Conservation (phyloP, 1,140 invertebrate species). For the Globodera rostochiensis region DNA sequence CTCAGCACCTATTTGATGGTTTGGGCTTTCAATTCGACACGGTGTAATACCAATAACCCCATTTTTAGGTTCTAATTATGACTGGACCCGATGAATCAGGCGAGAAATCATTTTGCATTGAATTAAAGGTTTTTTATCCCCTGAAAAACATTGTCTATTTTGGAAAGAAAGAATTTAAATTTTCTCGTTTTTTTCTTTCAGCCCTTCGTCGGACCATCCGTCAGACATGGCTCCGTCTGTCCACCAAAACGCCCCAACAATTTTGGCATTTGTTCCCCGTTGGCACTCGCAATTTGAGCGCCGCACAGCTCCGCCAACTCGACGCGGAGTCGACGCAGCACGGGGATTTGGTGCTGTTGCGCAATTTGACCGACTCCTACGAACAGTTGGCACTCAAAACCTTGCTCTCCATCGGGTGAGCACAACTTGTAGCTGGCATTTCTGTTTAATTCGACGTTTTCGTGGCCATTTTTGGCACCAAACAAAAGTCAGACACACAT, state of each 20-base stretch:
- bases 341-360: constrained; percentile 52
- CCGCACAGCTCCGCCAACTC: constrained; percentile 27
- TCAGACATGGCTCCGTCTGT: constrained; percentile 60
- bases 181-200: not conserved
- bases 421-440: too few species aligned
- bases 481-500: too few species aligned
- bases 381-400: constrained; percentile 56
- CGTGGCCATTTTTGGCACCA: too few species aligned
- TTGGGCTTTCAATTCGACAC: not conserved
- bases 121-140: too few species aligned
- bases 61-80: constrained; percentile 52
- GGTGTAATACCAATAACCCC: too few species aligned
- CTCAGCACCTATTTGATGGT: constrained; percentile 55
- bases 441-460: too few species aligned
- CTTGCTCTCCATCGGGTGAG: constrained; percentile 9
- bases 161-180: not conserved
- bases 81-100: constrained; percentile 40
- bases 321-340: constrained; percentile 35
- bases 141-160: too few species aligned
- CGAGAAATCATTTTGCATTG: not conserved
- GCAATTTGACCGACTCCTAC: constrained; percentile 54
- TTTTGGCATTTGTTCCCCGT: constrained; percentile 50
- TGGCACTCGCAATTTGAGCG: constrained; percentile 46
- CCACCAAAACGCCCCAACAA: constrained; percentile 47
- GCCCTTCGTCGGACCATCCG: constrained; percentile 50